phyloP scores from a whole-genome alignment of 2,888 invertebrate species.

The Anoplius nigerrimus region DNA sequence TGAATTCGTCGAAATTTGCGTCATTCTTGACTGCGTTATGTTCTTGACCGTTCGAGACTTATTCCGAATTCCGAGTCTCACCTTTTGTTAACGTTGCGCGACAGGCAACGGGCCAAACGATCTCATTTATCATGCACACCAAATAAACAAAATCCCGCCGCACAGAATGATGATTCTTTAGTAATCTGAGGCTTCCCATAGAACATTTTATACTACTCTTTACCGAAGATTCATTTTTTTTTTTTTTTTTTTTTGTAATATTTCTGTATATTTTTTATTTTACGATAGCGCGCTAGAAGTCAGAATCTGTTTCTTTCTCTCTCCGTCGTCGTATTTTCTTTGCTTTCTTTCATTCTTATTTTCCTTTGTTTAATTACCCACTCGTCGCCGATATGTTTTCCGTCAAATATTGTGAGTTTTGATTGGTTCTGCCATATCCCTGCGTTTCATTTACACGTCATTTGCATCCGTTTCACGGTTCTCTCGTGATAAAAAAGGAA shows the following conservation, averaged over 20 bases:
- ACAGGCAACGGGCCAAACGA: no score
- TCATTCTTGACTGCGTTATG: no score
- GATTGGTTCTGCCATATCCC: conserved; percentile 60
- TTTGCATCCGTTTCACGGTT: conserved; percentile 31
- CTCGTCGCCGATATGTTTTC: conserved; percentile 66
- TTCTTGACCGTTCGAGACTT: no score
- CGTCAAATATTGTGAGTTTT: conserved; percentile 59
- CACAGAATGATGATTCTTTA: conserved; percentile 72
- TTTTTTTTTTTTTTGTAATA: conserved; percentile 29
- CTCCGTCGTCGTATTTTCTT: conserved; percentile 28
- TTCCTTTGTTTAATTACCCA: no score
- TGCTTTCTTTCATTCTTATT: no score
- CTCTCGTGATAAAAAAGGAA: not conserved
- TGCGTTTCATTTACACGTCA: conserved; percentile 56
- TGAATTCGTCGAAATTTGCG: no score
- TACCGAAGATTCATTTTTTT: conserved; percentile 39
- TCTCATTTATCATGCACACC: conserved; percentile 11
- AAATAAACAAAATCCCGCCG: conserved; percentile 59
- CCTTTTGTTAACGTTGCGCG: no score
- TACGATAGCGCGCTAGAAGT: no score
- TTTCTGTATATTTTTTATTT: conserved; percentile 29
- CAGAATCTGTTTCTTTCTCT: no score
- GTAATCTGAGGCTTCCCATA: conserved; percentile 74
- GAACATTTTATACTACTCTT: conserved; percentile 36
- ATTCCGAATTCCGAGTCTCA: no score